These are phyloP conservation scores for Rhadinocentrus ornatus DNA, from an alignment of 2,797 vertebrate species.

Conservation along the genomic window DNA sequence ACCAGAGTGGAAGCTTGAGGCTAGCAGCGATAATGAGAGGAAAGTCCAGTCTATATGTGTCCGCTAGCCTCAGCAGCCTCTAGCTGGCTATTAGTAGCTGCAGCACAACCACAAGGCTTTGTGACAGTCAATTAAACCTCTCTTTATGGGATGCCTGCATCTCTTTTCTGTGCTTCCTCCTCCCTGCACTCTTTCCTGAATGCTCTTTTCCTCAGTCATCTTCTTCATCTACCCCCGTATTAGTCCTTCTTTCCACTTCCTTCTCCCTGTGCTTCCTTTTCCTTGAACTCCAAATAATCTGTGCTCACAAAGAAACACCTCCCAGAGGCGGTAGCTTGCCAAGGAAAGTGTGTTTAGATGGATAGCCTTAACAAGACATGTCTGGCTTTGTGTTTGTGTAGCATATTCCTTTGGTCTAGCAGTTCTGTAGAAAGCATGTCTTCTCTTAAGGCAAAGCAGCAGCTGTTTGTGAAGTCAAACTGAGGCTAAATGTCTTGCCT, in stretches of 20 bases:
- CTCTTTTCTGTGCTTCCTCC: slow-evolving; percentile 53
- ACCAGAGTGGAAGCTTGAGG: slow-evolving; percentile 52
- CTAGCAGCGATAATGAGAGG: slow-evolving; percentile 72
- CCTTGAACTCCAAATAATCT: slow-evolving; percentile 51
- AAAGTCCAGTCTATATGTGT: slow-evolving; percentile 71
- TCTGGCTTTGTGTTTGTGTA: slow-evolving; percentile 30
- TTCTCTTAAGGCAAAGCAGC: slow-evolving; percentile 28
- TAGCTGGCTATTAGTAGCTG: slow-evolving; percentile 71
- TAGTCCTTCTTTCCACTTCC: slow-evolving; percentile 28
- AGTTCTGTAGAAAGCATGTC: slow-evolving; percentile 33
- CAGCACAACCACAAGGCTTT: slow-evolving; percentile 71
- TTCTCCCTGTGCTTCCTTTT: slow-evolving; percentile 23
- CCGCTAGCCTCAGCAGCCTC: slow-evolving; percentile 71
- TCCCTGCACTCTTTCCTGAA: slow-evolving; percentile 40
- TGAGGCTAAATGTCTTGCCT: slow-evolving; percentile 54
- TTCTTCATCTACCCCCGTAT: slow-evolving; percentile 34
- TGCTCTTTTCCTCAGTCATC: slow-evolving; percentile 53
- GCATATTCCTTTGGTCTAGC: slow-evolving; percentile 42
- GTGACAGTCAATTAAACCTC: slow-evolving; percentile 93
- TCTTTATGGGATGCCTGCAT: slow-evolving; percentile 82
- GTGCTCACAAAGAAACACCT: slow-evolving; percentile 25
- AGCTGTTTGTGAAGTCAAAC: slow-evolving; percentile 62
- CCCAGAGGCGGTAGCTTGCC: slow-evolving; percentile 20
- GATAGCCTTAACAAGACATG: slow-evolving; percentile 46
- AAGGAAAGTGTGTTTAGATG: slow-evolving; percentile 60